These are phyloP conservation scores for Engystomops pustulosus DNA, from an alignment of 2,113 vertebrate species.

Conservation along the genomic window DNA sequence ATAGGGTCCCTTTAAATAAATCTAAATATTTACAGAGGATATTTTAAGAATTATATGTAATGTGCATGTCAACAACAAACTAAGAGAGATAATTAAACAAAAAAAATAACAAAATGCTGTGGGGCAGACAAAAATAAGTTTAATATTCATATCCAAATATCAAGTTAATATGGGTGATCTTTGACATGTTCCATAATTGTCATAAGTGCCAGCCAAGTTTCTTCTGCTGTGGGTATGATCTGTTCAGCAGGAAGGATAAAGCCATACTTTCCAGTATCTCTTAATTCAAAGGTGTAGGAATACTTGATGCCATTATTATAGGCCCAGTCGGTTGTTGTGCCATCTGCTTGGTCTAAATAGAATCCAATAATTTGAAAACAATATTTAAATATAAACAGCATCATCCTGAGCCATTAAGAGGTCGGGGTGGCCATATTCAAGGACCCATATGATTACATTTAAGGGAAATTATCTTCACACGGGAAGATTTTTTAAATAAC, in stretches of 20 bases:
- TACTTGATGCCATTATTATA: slow-evolving; percentile 83
- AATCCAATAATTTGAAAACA: slow-evolving; percentile 4
- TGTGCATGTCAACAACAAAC: background rate
- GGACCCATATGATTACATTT: too few relatives aligned
- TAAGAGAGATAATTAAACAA: too few relatives aligned
- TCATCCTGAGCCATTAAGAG: too few relatives aligned
- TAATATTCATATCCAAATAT: background rate
- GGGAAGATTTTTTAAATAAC: too few relatives aligned
- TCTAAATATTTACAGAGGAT: too few relatives aligned
- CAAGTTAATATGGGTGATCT: slow-evolving; percentile 75
- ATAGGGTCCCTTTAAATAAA: too few relatives aligned
- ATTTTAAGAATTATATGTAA: too few relatives aligned
- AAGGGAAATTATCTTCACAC: too few relatives aligned
- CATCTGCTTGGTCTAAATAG: slow-evolving; percentile 79
- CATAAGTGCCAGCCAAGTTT: slow-evolving; percentile 84
- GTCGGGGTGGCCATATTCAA: too few relatives aligned
- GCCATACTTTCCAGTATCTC: slow-evolving; percentile 83
- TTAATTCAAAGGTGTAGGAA: slow-evolving; percentile 85
- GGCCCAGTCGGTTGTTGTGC: slow-evolving; percentile 85
- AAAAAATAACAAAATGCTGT: background rate
- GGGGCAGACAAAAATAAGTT: background rate
- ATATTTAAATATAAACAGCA: too few relatives aligned
- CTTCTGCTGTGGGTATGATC: slow-evolving; percentile 86
- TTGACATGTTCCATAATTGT: slow-evolving; percentile 77
- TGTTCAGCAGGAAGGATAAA: slow-evolving; percentile 85